These are phyloP conservation scores for Himalopsyche anomala DNA, from an alignment of 2,888 invertebrate genomes.

Conservation along the genomic window DNA sequence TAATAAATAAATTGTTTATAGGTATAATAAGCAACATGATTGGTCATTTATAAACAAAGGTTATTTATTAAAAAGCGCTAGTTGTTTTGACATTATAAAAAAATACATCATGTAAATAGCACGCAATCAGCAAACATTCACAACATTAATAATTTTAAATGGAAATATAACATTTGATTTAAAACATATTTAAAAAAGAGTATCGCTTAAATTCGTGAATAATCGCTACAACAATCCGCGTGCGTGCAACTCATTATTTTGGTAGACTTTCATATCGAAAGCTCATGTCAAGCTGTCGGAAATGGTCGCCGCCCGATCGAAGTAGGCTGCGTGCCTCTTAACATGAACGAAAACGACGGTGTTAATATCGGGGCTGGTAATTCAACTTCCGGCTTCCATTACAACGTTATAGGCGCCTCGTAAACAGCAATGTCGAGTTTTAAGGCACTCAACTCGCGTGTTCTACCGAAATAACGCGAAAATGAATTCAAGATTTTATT, in stretches of 20 bases:
- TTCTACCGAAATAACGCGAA: neutral
- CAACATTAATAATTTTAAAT: too few relatives aligned
- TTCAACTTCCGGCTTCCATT: conserved; percentile 13
- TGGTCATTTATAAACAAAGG: too few relatives aligned
- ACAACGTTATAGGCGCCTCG: neutral
- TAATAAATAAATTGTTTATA: too few relatives aligned
- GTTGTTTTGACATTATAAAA: too few relatives aligned
- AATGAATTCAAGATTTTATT: conserved; percentile 29
- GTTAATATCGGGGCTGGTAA: conserved; percentile 18
- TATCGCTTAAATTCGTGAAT: too few relatives aligned
- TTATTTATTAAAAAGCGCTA: too few relatives aligned
- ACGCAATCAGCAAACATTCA: too few relatives aligned
- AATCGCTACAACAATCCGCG: neutral
- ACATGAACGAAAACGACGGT: conserved; percentile 7
- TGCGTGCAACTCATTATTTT: neutral
- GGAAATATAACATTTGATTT: too few relatives aligned
- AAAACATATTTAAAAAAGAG: too few relatives aligned
- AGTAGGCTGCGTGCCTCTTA: conserved; percentile 1
- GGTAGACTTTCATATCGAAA: conserved; percentile 12
- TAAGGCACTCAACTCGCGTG: neutral
- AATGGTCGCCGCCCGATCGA: neutral
- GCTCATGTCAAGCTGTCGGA: conserved; percentile 18
- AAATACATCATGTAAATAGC: too few relatives aligned
- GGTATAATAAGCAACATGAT: too few relatives aligned
- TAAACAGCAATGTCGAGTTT: neutral